Base-by-base conservation (phyloP, 2,797 vertebrate species). In the Anableps anableps region DNA sequence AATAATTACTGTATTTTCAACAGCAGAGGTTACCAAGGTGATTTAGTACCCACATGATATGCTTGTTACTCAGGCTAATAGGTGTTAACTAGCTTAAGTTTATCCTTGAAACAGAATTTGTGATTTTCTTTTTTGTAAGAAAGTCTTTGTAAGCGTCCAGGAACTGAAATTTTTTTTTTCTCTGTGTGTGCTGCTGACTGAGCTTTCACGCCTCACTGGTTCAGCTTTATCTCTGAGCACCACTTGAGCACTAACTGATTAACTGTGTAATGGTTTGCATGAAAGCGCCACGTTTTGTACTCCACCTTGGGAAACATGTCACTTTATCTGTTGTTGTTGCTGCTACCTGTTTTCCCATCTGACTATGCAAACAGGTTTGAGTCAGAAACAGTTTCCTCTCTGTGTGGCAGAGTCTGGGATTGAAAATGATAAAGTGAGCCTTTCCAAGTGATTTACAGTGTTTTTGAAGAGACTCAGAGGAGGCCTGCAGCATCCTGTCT, bases 391-490 rank as follows among this genome's bases (percentile, higher is more conserved):
- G 79, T 87, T 82, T 75, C 79, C 83, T 85, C 85, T 55, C 82
- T 58, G n/a, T 80, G 84, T 79, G 88, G 88, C 86, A 88, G 83
- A 80, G 76, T 78, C 84, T 93, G 87, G 75, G 41, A 29, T 31
- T 89, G 79, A 87, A n/a, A 84, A 90, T 88, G 90, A 92, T 92
- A 91, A 92, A 82, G 10, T 83, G 77, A 62, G 80, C 77, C 81
- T 36, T 13, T 89, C 89, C 77, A 80, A 90, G 80, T 90, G 85
- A 93, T 92, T 90, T 84, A 83, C 83, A 88, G 71, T 89, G 89
- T 89, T 90, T 93, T 86, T 92, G 77, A 90, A 92, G 84, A 84
- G 86, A 84, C 82, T 91, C 87, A 81, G 88, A 90, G 80, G 91
- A 88, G 90, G 87, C 80, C 82, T 81, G 87, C 81, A 72, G 88